phyloP scores from a whole-genome alignment of 2,113 vertebrate species.

The Gracilinanus agilis region DNA sequence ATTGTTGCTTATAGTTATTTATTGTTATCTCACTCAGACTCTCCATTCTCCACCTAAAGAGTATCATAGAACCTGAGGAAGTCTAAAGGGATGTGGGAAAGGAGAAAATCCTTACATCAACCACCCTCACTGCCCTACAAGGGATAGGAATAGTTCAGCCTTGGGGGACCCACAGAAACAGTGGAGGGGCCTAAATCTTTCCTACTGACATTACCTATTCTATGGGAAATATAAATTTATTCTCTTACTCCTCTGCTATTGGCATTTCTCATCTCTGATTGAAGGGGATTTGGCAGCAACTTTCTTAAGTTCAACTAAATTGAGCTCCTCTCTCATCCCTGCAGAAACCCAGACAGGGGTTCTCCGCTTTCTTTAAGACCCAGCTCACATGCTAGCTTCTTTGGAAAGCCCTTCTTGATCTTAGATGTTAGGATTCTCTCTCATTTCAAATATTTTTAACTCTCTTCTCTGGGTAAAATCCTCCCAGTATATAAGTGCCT shows the following conservation, averaged over 20 bases:
- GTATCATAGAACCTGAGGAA: neutral
- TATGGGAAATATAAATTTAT: slow-evolving; percentile 24
- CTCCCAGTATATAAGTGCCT: neutral
- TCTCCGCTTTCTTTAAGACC: neutral
- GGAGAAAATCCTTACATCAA: neutral
- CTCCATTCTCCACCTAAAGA: neutral
- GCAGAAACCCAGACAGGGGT: neutral
- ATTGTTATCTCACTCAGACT: neutral
- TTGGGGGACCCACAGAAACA: neutral
- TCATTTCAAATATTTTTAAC: neutral
- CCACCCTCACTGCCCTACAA: neutral
- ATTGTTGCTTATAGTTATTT: neutral
- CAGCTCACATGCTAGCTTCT: neutral
- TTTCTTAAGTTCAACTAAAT: neutral
- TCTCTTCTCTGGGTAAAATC: neutral
- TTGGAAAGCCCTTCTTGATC: neutral
- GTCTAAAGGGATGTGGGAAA: neutral
- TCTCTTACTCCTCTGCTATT: slow-evolving; percentile 63
- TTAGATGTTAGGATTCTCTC: neutral
- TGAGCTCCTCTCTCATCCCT: neutral
- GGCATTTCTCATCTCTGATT: slow-evolving; percentile 49
- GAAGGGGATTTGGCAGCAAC: slow-evolving; percentile 36
- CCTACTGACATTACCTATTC: neutral
- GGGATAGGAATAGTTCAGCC: neutral
- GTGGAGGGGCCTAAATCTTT: slow-evolving; percentile 50